A percentile compares a stretch with the other conserved stretches of the same genome.
These are phyloP conservation scores for Chrysaora quinquecirrha DNA, from an alignment of 30 jellyfish, hydroid and myxozoan species.

Conservation along the genomic window DNA sequence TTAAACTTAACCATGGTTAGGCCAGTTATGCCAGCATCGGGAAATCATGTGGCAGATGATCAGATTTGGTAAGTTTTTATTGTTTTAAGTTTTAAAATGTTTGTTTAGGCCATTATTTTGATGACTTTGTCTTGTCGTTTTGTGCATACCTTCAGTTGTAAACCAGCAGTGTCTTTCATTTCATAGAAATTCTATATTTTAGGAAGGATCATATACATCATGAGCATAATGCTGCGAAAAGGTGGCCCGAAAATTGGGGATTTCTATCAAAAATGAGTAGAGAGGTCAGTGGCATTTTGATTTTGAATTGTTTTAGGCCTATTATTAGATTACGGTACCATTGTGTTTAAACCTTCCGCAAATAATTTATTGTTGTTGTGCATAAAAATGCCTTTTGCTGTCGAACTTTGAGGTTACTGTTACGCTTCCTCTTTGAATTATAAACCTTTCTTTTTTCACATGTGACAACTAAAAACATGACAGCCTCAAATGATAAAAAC, in stretches of 20 bases:
- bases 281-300: conserved; percentile 47
- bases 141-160: too few species aligned
- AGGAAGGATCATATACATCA: conserved; percentile 88
- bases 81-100: background rate
- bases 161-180: too few species aligned
- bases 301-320: too few species aligned
- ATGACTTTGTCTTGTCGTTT: background rate
- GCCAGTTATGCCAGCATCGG: conserved; percentile 75
- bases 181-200: background rate
- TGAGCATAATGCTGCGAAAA: conserved; percentile 85
- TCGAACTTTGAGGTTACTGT: too few species aligned
- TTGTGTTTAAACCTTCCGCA: too few species aligned
- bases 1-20: conserved; percentile 38
- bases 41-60: conserved; percentile 82
- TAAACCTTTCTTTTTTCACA: too few species aligned
- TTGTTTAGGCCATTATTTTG: background rate
- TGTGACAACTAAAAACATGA: too few species aligned
- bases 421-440: too few species aligned
- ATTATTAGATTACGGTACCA: too few species aligned
- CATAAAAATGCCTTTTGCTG: too few species aligned
- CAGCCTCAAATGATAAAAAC: too few species aligned
- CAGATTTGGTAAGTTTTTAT: conserved; percentile 63
- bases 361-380: too few species aligned
- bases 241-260: conserved; percentile 94
- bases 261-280: conserved; percentile 68